Evolutionary conservation across 1,140 invertebrate species (phyloP), one percentile per base, ranked within the genome.

Genomic region (Drosophila ercepeae): DNA sequence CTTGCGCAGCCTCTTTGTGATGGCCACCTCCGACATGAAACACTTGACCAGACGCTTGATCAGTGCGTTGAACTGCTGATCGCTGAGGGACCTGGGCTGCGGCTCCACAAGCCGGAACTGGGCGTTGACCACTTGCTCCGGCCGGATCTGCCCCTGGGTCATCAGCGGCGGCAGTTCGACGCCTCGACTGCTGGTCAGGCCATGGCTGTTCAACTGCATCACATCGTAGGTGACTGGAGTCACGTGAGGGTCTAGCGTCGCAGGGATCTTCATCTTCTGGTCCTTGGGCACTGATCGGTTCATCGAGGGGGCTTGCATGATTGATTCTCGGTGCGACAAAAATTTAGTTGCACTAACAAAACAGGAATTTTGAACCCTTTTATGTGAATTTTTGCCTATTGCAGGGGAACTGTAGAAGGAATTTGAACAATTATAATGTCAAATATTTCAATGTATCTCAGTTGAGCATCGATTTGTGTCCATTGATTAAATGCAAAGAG

Each of bases 11-110:
- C 27, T 16, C 29, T 55, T 73, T 0, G 50, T 54, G 18, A 73
- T 61, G 9, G 52, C 57, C 44, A 72, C 57, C 44, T 73, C 68
- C 9, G 68, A 32, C 68, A 50, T 73, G 13, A 73, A 64, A 18
- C 49, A 73, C 16, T 73, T 64, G 13, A 73, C 48, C 13, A 73
- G 9, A 1, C 70, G 18, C 21, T 63, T 49, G 36, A 73, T 55
- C 3, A 42, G 23, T 1, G 34, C 49, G n/a, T 73, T 45, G 16
- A 64, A 74, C 13, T 64, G 50, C 25, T 42, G 45, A 41, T 74
- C 58, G 19, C 27, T 52, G 14, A 73, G 34, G n/a, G 48, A 19
- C 6, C 29, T 9, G 6, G 25, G 19, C 2, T 57, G 21, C 16
- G 41, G 7, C 27, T 57, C 42, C 32, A 73, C 46, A 13, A 75